These are phyloP conservation scores for Lordiphosa stackelbergi DNA, from an alignment of 1,140 invertebrate genomes.

Conservation along the genomic window DNA sequence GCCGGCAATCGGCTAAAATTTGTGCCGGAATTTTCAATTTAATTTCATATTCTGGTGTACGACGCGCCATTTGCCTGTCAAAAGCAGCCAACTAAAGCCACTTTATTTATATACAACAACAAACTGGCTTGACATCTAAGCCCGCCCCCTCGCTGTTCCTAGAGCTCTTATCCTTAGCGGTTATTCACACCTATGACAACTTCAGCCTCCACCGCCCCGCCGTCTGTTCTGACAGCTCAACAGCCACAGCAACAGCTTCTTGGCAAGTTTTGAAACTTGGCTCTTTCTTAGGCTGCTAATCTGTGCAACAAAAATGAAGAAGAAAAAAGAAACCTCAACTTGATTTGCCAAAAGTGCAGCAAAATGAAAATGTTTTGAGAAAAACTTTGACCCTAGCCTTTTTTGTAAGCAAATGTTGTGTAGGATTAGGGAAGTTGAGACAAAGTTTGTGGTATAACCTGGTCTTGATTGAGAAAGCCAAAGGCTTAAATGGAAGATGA, in stretches of 20 bases:
- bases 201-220: conserved; percentile 2
- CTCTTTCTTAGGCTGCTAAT: conserved; percentile 34
- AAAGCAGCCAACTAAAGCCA: no score
- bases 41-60: no score
- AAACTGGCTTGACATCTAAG: conserved; percentile 6
- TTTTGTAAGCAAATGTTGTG: conserved; percentile 1
- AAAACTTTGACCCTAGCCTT: conserved; percentile 33
- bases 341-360: conserved; percentile 29
- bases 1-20: no score
- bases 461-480: no score
- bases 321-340: conserved; percentile 35
- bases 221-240: conserved; percentile 2
- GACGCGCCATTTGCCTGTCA: no score
- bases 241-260: conserved; percentile 7
- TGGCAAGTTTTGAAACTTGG: conserved; percentile 13
- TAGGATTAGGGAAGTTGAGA: background rate
- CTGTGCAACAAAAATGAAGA: conserved; percentile 26
- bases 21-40: no score
- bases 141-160: conserved; percentile 1
- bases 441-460: no score
- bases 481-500: no score
- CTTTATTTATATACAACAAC: background rate
- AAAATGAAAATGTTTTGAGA: conserved; percentile 40
- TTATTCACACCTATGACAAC: conserved; percentile 63
- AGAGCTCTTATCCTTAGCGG: conserved; percentile 34